Conservation (phyloP, 2,113 vertebrate species). For the Hemichromis elongatus region DNA sequence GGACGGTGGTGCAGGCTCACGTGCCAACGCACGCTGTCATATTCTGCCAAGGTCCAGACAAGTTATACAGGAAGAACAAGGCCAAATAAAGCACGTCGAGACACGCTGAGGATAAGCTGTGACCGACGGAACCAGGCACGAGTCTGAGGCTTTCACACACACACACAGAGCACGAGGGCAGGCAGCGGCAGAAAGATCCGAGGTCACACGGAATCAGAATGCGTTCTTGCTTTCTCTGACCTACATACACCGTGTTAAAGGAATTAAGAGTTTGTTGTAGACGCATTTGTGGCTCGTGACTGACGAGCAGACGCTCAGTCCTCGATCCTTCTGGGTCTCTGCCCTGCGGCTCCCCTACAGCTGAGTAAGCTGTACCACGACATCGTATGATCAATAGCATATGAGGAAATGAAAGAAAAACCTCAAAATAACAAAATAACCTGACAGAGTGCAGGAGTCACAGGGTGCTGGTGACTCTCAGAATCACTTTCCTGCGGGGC, state of each 20-base stretch:
- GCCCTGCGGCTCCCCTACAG: slow-evolving; percentile 1
- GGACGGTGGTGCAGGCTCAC: slow-evolving; percentile 19
- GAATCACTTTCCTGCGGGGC: not conserved
- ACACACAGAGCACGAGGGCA: not conserved
- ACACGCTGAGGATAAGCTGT: not conserved
- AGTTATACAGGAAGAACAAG: not conserved
- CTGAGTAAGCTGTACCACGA: not conserved
- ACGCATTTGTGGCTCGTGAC: not conserved
- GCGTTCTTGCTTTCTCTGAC: slow-evolving; percentile 12
- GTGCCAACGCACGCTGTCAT: not conserved
- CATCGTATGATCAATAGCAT: not conserved
- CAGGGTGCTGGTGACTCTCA: not conserved
- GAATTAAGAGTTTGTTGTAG: slow-evolving; percentile 13
- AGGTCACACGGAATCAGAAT: slow-evolving; percentile 1
- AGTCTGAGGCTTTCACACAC: not conserved
- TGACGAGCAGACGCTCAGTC: not conserved
- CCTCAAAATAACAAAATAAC: not conserved
- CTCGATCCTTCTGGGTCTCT: not conserved
- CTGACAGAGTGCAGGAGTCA: not conserved
- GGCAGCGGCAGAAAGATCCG: not conserved
- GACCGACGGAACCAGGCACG: not conserved
- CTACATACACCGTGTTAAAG: slow-evolving; percentile 39
- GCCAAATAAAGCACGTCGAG: not conserved
- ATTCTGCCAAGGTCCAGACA: not conserved
- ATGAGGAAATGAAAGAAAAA: slow-evolving; percentile 11